Base-by-base conservation (phyloP, 2,888 invertebrate species). In the Melanostoma mellinum region DNA sequence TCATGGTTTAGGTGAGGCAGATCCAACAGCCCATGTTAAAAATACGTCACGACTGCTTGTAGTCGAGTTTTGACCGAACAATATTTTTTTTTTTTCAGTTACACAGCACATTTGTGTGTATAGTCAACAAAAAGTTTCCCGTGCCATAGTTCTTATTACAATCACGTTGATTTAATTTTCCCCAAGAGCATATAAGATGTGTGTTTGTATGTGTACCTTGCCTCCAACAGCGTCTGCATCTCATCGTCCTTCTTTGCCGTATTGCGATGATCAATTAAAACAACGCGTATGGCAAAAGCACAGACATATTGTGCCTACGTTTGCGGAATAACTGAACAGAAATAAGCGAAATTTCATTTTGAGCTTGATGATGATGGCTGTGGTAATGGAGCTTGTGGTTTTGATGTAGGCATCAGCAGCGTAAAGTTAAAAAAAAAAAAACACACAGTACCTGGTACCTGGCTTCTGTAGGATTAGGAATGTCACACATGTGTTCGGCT, bases 251-350 rank as follows among this genome's bases (percentile, higher is more conserved):
- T 52, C 10, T 56, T 52, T 58, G 42, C 40, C 78, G 71, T 78
- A 77, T 74, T 84, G 55, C 38, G 50, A 69, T 53, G 67, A 78
- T 84, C 79, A 84, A 84, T 84, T 84, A 84, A 75, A 84, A 79
- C 30, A 63, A 52, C 63, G 52, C 52, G 20, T 35, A 48, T 30
- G 60, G 40, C 44, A 79, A 38, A 36, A 10, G 46, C 61, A 36
- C 38, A 20, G 48, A 35, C 55, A 44, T 35, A 53, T n/a, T 46
- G n/a, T 61, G 33, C 46, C 46, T 56, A 73, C 58, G 48, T 65
- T 65, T 65, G 42, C 52, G 65, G 63, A 58, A 73, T 52, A 82
- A 44, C 50, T 32, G 63, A 73, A 73, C 33, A 60, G 58, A 33
- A 74, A 58, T 69, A 78, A 60, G 53, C 50, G 55, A 67, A 84